Conservation (phyloP, 2,797 vertebrate species). For the Prunella strophiata region DNA sequence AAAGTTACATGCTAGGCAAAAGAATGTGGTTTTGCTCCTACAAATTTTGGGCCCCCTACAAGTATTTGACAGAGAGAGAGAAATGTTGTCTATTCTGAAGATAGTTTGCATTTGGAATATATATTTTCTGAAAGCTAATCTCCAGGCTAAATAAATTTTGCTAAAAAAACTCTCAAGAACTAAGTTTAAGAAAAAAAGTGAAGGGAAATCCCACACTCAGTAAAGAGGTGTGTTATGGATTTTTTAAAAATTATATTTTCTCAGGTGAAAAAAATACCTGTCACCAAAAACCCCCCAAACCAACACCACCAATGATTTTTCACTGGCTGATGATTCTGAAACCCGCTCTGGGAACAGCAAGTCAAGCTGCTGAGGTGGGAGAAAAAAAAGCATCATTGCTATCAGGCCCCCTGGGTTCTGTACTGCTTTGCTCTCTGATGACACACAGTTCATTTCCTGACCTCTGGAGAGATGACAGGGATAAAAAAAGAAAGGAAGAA, state of each 20-base stretch:
- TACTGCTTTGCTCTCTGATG: constrained; percentile 10
- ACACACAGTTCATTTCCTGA: constrained; percentile 52
- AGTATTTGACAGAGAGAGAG: neutral
- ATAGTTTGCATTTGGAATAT: neutral
- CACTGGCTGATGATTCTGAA: neutral
- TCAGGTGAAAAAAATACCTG: neutral
- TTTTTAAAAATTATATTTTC: neutral
- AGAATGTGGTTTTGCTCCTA: neutral
- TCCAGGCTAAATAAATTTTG: neutral
- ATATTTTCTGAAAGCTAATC: neutral
- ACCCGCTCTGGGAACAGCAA: neutral
- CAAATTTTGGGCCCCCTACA: neutral
- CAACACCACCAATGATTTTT: neutral
- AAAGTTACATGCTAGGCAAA: neutral
- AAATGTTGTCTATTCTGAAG: neutral
- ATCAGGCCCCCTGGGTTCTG: neutral
- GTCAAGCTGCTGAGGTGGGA: neutral
- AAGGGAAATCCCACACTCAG: neutral
- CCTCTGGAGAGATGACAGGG: neutral
- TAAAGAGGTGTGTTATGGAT: neutral
- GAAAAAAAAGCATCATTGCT: neutral
- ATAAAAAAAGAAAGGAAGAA: neutral
- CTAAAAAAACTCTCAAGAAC: neutral
- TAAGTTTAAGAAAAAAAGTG: constrained; percentile 10
- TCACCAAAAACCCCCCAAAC: accelerated